Evolutionary conservation across 2,113 vertebrate species (phyloP).

Genomic region (Orientallactaga bullata): DNA sequence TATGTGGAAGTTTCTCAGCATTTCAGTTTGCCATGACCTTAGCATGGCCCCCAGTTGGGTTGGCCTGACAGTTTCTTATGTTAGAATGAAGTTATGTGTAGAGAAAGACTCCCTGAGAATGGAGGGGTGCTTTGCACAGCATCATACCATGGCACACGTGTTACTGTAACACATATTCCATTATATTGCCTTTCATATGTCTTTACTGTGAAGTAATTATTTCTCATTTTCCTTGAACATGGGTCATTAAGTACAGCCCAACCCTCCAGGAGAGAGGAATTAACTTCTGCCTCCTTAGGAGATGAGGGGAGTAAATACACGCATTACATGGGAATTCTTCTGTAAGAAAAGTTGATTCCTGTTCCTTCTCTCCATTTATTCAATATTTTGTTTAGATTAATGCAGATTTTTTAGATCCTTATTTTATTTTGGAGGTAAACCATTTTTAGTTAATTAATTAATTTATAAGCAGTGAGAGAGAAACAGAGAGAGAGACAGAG

Average conservation of each 20-base stretch:
- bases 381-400: neutral
- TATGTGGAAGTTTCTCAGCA: neutral
- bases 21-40: neutral
- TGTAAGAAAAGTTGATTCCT: neutral
- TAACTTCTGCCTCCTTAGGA: neutral
- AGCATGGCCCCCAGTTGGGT: neutral
- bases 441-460: neutral
- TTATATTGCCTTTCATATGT: neutral
- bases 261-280: neutral
- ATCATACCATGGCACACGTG: no score
- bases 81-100: neutral
- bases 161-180: no score
- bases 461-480: neutral
- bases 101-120: neutral
- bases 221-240: constrained; percentile 3
- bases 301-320: neutral
- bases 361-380: neutral
- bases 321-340: neutral
- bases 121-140: neutral
- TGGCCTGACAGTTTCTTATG: neutral
- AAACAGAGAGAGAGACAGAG: no score
- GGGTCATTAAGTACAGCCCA: neutral
- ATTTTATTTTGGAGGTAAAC: neutral
- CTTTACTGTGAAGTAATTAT: neutral
- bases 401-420: neutral